Conservation (phyloP, 2,888 invertebrate species). For the Bhutanitis thaidina region DNA sequence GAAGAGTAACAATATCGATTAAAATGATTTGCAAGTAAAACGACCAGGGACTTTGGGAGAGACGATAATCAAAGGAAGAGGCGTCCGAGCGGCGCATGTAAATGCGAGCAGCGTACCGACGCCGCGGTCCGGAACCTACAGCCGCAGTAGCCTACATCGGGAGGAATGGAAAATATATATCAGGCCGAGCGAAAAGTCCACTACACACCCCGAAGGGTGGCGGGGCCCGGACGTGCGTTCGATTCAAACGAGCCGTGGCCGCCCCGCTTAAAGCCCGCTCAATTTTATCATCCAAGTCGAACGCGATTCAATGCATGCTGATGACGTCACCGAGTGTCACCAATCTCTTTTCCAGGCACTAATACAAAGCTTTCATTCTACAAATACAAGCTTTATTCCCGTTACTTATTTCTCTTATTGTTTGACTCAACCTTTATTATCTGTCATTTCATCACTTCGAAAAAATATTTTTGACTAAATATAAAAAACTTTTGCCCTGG, state of each 20-base stretch:
- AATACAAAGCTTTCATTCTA: too few relatives aligned
- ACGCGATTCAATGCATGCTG: constrained; percentile 29
- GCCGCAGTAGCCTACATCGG: constrained; percentile 67
- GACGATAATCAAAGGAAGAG: constrained; percentile 35
- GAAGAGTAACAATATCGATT: too few relatives aligned
- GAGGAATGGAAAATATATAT: constrained; percentile 78
- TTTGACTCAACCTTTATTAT: background rate
- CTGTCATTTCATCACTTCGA: background rate
- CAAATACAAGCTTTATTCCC: background rate
- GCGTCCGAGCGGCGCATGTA: constrained; percentile 59
- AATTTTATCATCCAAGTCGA: constrained; percentile 40
- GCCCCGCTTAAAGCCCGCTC: constrained; percentile 42
- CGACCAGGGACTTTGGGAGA: constrained; percentile 20
- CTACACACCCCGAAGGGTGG: constrained; percentile 65
- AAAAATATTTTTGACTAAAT: too few relatives aligned
- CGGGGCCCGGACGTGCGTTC: constrained; percentile 73
- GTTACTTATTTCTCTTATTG: background rate
- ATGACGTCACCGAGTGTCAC: constrained; percentile 19
- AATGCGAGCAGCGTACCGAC: constrained; percentile 49
- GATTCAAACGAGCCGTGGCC: constrained; percentile 73
- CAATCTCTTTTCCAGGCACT: background rate
- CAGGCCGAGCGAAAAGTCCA: constrained; percentile 78
- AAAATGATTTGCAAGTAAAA: too few relatives aligned
- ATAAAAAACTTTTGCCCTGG: constrained; percentile 47
- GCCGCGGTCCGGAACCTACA: constrained; percentile 53